Evolutionary conservation across 2,888 invertebrate species (phyloP).

Genomic region (Troglohyphantes excavatus): DNA sequence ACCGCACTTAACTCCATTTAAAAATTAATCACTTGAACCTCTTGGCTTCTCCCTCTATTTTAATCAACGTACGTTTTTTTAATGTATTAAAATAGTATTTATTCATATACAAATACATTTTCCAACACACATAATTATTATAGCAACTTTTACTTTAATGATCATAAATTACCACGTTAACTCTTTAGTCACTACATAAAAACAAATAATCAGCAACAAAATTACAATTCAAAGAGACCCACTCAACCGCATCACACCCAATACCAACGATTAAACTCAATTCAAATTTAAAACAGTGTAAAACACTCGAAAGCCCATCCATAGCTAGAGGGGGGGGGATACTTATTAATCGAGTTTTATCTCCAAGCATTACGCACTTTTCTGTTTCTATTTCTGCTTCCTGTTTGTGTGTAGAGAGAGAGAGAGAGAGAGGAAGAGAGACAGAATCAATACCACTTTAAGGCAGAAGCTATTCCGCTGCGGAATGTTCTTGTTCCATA

Average conservation of each 20-base stretch:
- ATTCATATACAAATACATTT: too few relatives aligned
- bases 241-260: neutral
- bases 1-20: too few relatives aligned
- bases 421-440: neutral
- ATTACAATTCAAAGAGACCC: too few relatives aligned
- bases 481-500: slow-evolving; percentile 8
- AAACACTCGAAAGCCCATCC: neutral
- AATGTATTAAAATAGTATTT: too few relatives aligned
- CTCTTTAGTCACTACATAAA: too few relatives aligned
- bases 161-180: too few relatives aligned
- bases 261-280: neutral
- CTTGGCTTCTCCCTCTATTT: too few relatives aligned
- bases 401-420: neutral
- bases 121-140: too few relatives aligned
- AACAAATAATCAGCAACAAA: too few relatives aligned
- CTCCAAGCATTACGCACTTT: slow-evolving; percentile 34
- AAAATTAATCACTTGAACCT: too few relatives aligned
- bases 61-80: too few relatives aligned
- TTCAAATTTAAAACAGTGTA: slow-evolving; percentile 25
- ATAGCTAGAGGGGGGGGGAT: neutral
- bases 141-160: too few relatives aligned
- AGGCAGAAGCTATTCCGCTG: slow-evolving; percentile 10
- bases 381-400: slow-evolving; percentile 35
- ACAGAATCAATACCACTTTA: slow-evolving; percentile 44
- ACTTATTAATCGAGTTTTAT: slow-evolving; percentile 31